Conservation (phyloP, 2,797 vertebrate genomes). For the Gastrophryne carolinensis region DNA sequence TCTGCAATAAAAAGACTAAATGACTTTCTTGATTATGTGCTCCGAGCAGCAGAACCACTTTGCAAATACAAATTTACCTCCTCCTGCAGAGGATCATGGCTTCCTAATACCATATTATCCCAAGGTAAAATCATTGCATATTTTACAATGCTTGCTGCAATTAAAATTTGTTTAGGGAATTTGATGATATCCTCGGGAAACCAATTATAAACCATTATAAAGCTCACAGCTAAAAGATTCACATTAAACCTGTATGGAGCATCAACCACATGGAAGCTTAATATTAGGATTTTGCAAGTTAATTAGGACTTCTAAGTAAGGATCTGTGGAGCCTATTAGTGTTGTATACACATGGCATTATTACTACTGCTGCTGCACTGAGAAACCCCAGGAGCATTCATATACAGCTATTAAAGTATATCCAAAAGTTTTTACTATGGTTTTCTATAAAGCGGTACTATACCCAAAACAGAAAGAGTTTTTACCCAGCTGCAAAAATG, state of each 20-base stretch:
- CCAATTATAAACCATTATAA: conserved; percentile 37
- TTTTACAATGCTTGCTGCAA: conserved; percentile 21
- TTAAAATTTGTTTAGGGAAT: conserved; percentile 32
- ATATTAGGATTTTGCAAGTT: conserved; percentile 26
- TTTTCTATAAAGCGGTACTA: too few species aligned
- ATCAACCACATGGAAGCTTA: background rate
- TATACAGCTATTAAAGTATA: background rate
- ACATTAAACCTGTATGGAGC: conserved; percentile 13
- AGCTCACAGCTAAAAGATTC: conserved; percentile 25
- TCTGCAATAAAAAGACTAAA: background rate
- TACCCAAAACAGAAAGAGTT: too few species aligned
- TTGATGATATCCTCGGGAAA: conserved; percentile 37
- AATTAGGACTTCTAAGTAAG: conserved; percentile 16
- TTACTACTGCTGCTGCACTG: background rate
- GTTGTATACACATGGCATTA: background rate
- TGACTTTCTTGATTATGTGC: background rate
- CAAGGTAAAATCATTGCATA: conserved; percentile 15
- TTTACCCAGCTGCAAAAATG: too few species aligned
- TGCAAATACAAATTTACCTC: conserved; percentile 23
- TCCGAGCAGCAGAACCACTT: background rate
- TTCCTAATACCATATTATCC: conserved; percentile 44
- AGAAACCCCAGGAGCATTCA: background rate
- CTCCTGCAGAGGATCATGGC: conserved; percentile 13
- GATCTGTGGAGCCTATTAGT: background rate
- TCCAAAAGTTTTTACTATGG: too few species aligned